A percentile compares a stretch with the other conserved stretches of the same genome.
These are phyloP conservation scores for Halcyon leucocephala DNA, from an alignment of 2,797 vertebrate genomes.

Conservation along the genomic window DNA sequence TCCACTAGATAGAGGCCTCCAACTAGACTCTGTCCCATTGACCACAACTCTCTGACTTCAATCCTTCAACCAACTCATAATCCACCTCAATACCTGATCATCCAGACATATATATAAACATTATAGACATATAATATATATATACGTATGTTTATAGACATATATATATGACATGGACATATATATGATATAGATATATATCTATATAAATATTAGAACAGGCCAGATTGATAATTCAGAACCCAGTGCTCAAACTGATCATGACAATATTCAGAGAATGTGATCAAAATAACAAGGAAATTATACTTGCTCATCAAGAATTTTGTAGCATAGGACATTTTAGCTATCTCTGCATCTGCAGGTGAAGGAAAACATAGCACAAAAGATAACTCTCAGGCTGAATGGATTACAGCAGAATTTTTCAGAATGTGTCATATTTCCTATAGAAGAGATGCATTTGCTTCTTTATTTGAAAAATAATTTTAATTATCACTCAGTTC, in stretches of 20 bases:
- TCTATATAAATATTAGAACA: neutral
- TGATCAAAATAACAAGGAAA: neutral
- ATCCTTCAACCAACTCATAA: too few species aligned
- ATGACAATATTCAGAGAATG: neutral
- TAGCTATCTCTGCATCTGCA: neutral
- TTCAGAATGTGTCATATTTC: neutral
- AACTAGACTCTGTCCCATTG: too few species aligned
- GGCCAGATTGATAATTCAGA: neutral
- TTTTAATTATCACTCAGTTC: neutral
- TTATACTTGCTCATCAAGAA: neutral
- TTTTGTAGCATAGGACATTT: neutral
- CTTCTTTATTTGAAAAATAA: neutral
- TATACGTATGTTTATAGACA: too few species aligned
- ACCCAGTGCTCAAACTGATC: neutral
- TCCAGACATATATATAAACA: too few species aligned
- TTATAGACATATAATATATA: too few species aligned
- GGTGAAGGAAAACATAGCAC: neutral
- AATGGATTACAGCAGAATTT: neutral
- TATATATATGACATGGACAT: too few species aligned
- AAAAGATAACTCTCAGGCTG: neutral
- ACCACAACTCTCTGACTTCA: too few species aligned
- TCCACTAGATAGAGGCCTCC: too few species aligned
- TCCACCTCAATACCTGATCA: too few species aligned
- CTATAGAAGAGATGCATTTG: rapidly evolving
- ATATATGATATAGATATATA: too few species aligned